phyloP scores from a whole-genome alignment of 1,140 invertebrate genomes.

The Nephila pilipes region DNA sequence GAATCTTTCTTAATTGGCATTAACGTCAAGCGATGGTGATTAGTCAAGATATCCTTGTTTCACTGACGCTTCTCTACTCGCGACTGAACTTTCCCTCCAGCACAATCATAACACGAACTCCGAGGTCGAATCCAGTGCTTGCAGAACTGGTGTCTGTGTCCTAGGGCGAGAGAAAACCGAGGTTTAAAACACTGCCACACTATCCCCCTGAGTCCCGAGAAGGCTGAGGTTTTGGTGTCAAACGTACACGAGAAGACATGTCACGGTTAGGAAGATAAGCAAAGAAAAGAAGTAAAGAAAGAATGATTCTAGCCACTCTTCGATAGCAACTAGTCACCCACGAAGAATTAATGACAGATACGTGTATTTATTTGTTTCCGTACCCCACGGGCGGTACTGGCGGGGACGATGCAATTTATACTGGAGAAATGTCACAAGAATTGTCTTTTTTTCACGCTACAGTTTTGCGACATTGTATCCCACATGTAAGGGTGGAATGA shows the following conservation, averaged over 20 bases:
- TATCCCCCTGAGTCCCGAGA: not conserved
- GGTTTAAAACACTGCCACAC: constrained; percentile 52
- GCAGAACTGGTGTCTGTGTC: constrained; percentile 32
- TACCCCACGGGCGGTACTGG: constrained; percentile 46
- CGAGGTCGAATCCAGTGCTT: constrained; percentile 35
- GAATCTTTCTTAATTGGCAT: not conserved
- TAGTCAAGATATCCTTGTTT: constrained; percentile 29
- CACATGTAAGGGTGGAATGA: not conserved
- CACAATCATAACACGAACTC: constrained; percentile 49
- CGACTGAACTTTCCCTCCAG: constrained; percentile 56
- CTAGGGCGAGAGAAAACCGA: not conserved
- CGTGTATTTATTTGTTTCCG: constrained; percentile 61
- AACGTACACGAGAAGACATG: constrained; percentile 61
- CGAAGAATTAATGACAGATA: constrained; percentile 60
- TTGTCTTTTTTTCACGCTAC: not conserved
- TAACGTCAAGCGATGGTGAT: not conserved
- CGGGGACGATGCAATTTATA: constrained; percentile 36
- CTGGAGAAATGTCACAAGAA: not conserved
- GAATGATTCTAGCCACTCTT: constrained; percentile 20
- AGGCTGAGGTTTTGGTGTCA: constrained; percentile 60
- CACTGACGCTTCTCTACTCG: constrained; percentile 18
- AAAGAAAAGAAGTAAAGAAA: not conserved
- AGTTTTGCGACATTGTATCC: not conserved
- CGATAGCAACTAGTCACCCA: constrained; percentile 60
- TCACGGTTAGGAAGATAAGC: constrained; percentile 54